These are phyloP conservation scores for Himalopsyche japonica DNA, from an alignment of 2,888 invertebrate species.

Conservation along the genomic window DNA sequence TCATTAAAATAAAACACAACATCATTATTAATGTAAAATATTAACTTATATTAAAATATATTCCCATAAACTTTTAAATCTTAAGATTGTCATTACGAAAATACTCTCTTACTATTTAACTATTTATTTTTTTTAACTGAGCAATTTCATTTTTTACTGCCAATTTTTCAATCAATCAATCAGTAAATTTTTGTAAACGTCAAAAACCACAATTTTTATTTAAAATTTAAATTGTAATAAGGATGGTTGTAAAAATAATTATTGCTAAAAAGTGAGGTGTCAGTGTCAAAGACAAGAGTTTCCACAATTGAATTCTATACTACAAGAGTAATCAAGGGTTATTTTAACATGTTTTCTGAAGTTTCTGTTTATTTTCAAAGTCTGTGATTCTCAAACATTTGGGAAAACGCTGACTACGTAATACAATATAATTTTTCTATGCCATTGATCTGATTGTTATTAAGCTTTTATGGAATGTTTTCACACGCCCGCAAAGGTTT, in stretches of 20 bases:
- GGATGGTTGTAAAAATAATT: neutral
- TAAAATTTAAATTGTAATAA: neutral
- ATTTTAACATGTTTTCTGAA: neutral
- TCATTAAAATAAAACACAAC: too few relatives aligned
- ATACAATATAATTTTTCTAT: neutral
- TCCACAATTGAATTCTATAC: neutral
- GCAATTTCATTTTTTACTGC: too few relatives aligned
- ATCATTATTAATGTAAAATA: too few relatives aligned
- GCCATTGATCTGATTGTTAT: too few relatives aligned
- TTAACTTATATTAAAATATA: too few relatives aligned
- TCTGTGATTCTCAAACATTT: neutral
- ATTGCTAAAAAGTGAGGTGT: neutral
- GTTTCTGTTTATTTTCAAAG: neutral
- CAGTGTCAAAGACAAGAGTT: neutral
- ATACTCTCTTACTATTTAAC: too few relatives aligned
- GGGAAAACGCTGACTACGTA: neutral
- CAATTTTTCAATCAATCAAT: too few relatives aligned
- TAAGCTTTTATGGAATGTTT: too few relatives aligned
- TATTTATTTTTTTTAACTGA: too few relatives aligned
- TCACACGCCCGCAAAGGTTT: too few relatives aligned
- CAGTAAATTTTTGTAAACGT: neutral
- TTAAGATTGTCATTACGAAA: too few relatives aligned
- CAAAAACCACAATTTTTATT: neutral
- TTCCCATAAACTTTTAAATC: too few relatives aligned
- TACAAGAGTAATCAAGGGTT: neutral